Base-by-base conservation (phyloP, 64 coral and sea anemone species). In the Actinia equina region DNA sequence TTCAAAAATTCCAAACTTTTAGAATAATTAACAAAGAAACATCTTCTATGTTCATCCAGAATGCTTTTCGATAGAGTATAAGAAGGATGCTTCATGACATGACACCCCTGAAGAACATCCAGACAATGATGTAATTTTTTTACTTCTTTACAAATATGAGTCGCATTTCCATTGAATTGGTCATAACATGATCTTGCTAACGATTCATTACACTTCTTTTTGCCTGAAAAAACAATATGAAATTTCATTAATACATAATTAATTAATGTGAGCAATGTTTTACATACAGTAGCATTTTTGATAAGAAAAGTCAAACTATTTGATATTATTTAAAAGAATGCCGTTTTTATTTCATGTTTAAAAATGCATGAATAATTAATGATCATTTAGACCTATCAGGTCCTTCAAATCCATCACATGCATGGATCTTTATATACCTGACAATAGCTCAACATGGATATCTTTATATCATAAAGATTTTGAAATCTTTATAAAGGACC, bases 1-100 rank as follows among this genome's bases (percentile, higher is more conserved):
- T 87, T 64, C 16, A 95, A 85, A 30, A 95, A 86, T 67, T 91
- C 86, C 86, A 95, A 37, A 41, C 91, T 95, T 79, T 88, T 88
- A 18, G 89, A 91, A 49, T 95, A 96, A 81, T 96, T 96, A 20
- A 96, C 94, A 89, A 88, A 92, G 71, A 96, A 96, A 76, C 94
- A 96, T 41, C 77, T 87, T 79, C 85, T 84, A 61, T 96, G 80
- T 79, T 96, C 82, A 85, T 85, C 89, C 18, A 96, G 54, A 13
- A 96, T 87, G 52, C 86, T 82, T 25, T 82, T 77, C 15, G 58
- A 92, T 44, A 84, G 27, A 30, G 91, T 89, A 90, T 83, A 96
- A 46, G 88, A 89, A 22, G 94, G 94, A 53, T 96, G 94, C 18
- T 93, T 92, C 90, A 92, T 96, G 7, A 83, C 91, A 54, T 96